Evolutionary conservation across 2,113 vertebrate species (phyloP).

Genomic region (Sakesphorus luctuosus): DNA sequence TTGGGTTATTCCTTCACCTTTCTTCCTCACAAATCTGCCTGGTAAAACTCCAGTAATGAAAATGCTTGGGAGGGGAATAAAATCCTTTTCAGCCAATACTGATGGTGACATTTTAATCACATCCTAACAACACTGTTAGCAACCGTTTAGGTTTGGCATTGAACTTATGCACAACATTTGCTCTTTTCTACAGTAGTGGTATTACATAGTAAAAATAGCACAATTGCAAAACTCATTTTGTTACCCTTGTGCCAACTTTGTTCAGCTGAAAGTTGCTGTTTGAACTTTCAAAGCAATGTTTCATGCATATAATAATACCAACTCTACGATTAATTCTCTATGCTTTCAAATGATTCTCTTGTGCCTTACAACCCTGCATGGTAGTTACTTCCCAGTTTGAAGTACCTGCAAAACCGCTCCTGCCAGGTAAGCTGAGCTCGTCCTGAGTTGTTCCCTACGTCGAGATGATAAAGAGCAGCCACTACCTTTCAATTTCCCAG

Average conservation of each 20-base stretch:
- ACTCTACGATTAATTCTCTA: conserved; percentile 7
- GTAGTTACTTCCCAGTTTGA: neutral
- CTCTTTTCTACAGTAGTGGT: conserved; percentile 48
- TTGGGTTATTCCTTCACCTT: conserved; percentile 59
- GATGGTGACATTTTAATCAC: conserved; percentile 49
- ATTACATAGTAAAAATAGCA: conserved; percentile 59
- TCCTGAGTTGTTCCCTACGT: neutral
- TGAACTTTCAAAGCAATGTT: conserved; percentile 67
- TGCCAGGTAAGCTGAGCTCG: neutral
- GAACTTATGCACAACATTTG: conserved; percentile 31
- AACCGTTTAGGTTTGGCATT: conserved; percentile 43
- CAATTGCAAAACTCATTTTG: conserved; percentile 69
- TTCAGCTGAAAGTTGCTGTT: conserved; percentile 54
- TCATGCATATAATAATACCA: conserved; percentile 67
- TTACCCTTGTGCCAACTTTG: conserved; percentile 57
- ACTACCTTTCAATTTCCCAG: neutral
- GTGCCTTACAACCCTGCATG: neutral
- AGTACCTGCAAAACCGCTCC: neutral
- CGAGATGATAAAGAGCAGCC: neutral
- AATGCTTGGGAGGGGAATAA: conserved; percentile 21
- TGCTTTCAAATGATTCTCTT: conserved; percentile 8
- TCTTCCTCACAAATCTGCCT: conserved; percentile 53
- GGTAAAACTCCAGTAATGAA: conserved; percentile 61
- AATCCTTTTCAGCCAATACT: conserved; percentile 25
- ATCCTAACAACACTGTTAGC: conserved; percentile 14